Evolutionary conservation across 2,113 vertebrate species (phyloP).

Genomic region (Proterorhinus semilunaris): DNA sequence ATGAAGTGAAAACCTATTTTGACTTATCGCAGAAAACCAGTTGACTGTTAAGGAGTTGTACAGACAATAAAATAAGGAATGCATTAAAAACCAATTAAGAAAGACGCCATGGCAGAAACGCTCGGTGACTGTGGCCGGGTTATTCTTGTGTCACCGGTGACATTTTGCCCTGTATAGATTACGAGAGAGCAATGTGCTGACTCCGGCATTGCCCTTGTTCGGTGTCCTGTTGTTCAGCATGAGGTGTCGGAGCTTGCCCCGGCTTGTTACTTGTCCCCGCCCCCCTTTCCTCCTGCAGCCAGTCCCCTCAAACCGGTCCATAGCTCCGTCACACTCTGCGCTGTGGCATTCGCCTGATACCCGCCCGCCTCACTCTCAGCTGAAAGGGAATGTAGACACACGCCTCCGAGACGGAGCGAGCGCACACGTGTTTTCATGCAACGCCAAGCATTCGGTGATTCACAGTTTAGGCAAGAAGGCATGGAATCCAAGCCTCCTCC

Average conservation of each 20-base stretch:
- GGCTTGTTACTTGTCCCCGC: conserved; percentile 57
- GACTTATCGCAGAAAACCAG: background rate
- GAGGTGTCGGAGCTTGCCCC: conserved; percentile 43
- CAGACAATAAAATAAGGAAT: background rate
- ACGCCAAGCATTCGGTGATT: conserved; percentile 30
- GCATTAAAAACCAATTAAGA: background rate
- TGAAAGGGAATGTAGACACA: conserved; percentile 57
- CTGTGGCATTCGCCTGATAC: conserved; percentile 60
- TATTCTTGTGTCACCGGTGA: background rate
- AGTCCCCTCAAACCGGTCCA: conserved; percentile 60
- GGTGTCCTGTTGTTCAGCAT: conserved; percentile 43
- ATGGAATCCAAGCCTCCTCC: conserved; percentile 39
- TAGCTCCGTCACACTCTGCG: conserved; percentile 40
- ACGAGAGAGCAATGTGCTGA: conserved; percentile 7
- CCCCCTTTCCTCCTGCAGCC: conserved; percentile 36
- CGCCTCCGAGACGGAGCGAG: conserved; percentile 30
- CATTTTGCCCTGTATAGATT: conserved; percentile 7
- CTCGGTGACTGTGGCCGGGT: background rate
- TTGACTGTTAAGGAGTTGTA: background rate
- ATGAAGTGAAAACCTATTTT: background rate
- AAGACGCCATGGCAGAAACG: background rate
- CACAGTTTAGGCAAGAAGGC: conserved; percentile 30
- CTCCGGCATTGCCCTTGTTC: conserved; percentile 17
- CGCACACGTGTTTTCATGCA: conserved; percentile 37
- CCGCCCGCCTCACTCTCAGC: conserved; percentile 56